These are phyloP conservation scores for Ictidomys tridecemlineatus DNA, from an alignment of 2,113 vertebrate genomes.

Conservation along the genomic window DNA sequence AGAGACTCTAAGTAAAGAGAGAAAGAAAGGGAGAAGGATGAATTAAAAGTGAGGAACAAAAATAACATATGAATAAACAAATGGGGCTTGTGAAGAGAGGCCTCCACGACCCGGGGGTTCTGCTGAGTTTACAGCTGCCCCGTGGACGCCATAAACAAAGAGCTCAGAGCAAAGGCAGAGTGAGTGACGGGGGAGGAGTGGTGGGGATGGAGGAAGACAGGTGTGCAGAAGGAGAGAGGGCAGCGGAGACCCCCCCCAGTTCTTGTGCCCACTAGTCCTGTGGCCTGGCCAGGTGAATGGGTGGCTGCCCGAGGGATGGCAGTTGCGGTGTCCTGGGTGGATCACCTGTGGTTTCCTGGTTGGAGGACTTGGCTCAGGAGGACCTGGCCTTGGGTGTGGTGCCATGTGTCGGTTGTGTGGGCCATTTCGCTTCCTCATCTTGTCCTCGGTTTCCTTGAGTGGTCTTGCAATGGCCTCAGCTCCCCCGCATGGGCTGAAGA, in stretches of 20 bases:
- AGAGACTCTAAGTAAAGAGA: neutral
- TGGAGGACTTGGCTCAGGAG: neutral
- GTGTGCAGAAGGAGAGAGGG: too few species aligned
- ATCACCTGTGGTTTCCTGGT: rapidly evolving
- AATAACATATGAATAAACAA: rapidly evolving
- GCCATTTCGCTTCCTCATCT: neutral
- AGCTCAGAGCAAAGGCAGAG: neutral
- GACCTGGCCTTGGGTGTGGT: too few species aligned
- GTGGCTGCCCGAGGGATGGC: neutral
- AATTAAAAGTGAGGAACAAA: neutral
- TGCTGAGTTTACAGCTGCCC: too few species aligned
- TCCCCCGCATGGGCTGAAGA: neutral
- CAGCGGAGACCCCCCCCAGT: too few species aligned
- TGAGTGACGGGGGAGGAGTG: neutral
- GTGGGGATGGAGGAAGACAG: rapidly evolving
- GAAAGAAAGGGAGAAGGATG: neutral
- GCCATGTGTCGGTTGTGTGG: neutral
- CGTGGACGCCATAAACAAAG: rapidly evolving
- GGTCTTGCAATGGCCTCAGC: neutral
- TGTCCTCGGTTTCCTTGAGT: neutral
- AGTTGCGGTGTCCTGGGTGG: neutral
- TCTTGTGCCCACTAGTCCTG: rapidly evolving
- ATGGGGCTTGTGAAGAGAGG: neutral
- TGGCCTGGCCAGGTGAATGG: rapidly evolving
- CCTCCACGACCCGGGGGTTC: rapidly evolving